Evolutionary conservation across 2,113 vertebrate species (phyloP).

Genomic region (Leiothrix lutea): DNA sequence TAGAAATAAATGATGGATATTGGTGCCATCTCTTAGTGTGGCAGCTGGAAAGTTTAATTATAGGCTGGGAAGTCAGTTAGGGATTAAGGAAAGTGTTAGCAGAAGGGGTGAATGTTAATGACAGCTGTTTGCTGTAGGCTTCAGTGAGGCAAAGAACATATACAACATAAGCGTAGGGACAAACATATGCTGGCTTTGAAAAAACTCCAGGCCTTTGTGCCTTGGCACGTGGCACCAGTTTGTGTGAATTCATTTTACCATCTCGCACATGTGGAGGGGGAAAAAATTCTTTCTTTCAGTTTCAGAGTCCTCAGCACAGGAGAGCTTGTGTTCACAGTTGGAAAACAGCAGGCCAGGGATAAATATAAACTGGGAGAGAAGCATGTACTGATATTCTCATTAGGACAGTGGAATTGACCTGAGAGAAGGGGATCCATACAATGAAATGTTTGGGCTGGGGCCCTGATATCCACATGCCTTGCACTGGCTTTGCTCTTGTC

Average conservation of each 20-base stretch:
- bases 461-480: background rate
- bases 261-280: background rate
- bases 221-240: background rate
- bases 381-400: accelerated
- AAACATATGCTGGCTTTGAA: constrained; percentile 10
- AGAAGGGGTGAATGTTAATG: constrained; percentile 65
- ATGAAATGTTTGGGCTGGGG: background rate
- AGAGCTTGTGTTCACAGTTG: background rate
- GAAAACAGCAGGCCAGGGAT: background rate
- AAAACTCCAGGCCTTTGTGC: background rate
- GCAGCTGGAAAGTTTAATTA: constrained; percentile 81
- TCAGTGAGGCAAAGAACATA: constrained; percentile 13
- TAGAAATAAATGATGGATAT: background rate
- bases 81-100: constrained; percentile 71
- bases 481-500: background rate
- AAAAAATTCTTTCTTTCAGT: background rate
- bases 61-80: constrained; percentile 71
- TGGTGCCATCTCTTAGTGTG: constrained; percentile 10
- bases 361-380: background rate
- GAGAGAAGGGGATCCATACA: background rate
- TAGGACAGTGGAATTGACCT: background rate
- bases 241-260: background rate
- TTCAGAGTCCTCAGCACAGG: background rate
- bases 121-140: constrained; percentile 73
- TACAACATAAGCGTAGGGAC: constrained; percentile 16